Evolutionary conservation across 2,797 vertebrate genomes (phyloP), one percentile per base, ranked within the genome.

Genomic region (Novumbra hubbsi): DNA sequence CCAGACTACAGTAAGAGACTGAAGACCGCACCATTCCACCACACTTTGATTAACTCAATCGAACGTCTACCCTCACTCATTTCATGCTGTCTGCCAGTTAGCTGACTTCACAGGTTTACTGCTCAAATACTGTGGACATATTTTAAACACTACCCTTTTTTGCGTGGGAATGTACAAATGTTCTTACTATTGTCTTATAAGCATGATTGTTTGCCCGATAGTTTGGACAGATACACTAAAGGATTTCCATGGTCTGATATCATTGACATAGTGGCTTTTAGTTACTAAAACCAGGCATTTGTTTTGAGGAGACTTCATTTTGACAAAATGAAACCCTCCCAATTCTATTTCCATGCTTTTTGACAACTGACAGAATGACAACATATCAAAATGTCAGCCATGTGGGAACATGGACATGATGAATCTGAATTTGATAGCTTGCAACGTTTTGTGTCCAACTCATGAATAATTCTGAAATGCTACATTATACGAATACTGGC

Each of bases 381-480:
- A 73, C 73, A 75, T 68, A 30, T 55, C 57, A 57, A 81, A 81
- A 76, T 83, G 65, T 65, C 71, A 77, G 49, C 64, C 60, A 28
- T 73, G 79, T 73, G 70, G 1, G 11, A 28, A 63, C 68, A 72
- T 2, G 6, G 48, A 57, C n/a, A 27, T 24, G 49, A 81, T 78
- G 49, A 78, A 77, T 68, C 24, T 63, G 2, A 50, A 45, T 60
- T 70, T 70, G 72, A 76, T 34, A 65, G 70, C 65, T 71, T 48
- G 11, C 57, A 45, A 76, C 48, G 75, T 71, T 79, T 64, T 80
- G 66, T 19, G 48, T 57, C n/a, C 21, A 72, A 63, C 70, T 71
- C 34, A 80, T 86, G 71, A 83, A 85, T 86, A 73, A 85, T 88
- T 83, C 80, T 68, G 68, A 68, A 49, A 66, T 49, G 32, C 32